Evolutionary conservation across 2,113 vertebrate genomes (phyloP).

Genomic region (Corvus moneduloides): DNA sequence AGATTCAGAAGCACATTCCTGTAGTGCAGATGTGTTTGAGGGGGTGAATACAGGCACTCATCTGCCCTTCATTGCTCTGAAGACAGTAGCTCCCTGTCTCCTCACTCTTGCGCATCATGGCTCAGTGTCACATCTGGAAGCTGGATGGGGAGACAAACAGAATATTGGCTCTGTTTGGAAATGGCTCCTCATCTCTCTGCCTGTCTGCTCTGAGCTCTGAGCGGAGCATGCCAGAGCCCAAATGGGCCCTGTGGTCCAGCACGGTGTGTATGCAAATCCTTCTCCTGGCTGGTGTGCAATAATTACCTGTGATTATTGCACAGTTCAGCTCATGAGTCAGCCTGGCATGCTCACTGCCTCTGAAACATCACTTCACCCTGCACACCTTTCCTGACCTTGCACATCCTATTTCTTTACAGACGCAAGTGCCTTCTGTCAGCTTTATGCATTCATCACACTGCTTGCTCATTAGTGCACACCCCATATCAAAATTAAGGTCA

Average conservation of each 20-base stretch:
- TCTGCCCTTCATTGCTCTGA: background rate
- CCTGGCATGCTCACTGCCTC: background rate
- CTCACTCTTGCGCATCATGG: background rate
- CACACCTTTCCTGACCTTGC: constrained; percentile 31
- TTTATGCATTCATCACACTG: background rate
- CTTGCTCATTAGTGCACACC: background rate
- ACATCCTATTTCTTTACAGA: background rate
- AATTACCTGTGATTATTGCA: constrained; percentile 57
- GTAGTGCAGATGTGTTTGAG: background rate
- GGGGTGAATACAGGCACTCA: background rate
- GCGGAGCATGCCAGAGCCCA: background rate
- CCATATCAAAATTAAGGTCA: constrained; percentile 45
- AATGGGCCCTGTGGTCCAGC: background rate
- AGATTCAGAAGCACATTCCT: background rate
- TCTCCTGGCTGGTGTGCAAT: background rate
- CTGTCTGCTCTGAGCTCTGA: background rate
- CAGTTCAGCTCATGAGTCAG: constrained; percentile 54
- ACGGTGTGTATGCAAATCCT: background rate
- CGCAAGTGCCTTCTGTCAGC: background rate
- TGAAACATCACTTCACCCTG: background rate
- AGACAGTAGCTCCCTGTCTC: background rate
- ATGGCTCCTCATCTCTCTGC: background rate
- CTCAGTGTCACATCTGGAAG: background rate
- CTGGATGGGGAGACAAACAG: background rate
- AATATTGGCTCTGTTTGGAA: background rate